phyloP scores from a whole-genome alignment of 2,888 invertebrate species.

The Drosophila nigricruria region DNA sequence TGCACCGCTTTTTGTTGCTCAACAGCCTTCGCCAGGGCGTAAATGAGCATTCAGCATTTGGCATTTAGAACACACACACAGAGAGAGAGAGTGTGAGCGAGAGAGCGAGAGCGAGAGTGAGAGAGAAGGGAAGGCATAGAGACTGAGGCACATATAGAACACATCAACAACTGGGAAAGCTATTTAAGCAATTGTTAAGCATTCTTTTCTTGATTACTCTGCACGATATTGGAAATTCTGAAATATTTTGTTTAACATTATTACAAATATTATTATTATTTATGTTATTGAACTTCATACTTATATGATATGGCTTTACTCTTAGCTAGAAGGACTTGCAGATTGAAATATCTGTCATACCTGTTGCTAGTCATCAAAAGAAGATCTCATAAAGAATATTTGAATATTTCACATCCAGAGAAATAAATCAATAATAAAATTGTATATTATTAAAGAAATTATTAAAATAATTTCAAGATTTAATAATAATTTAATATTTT shows the following conservation, averaged over 20 bases:
- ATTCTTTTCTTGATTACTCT: neutral
- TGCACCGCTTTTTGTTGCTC: conserved; percentile 44
- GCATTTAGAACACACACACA: conserved; percentile 33
- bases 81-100: conserved; percentile 5
- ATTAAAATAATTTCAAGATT: no score
- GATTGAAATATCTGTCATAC: neutral
- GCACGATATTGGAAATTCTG: neutral
- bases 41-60: conserved; percentile 65
- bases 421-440: neutral
- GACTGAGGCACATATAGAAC: conserved; percentile 21
- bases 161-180: conserved; percentile 9
- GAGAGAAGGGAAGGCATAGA: neutral
- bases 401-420: no score
- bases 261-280: neutral
- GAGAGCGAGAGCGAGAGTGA: neutral
- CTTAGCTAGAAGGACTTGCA: neutral
- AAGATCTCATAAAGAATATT: no score
- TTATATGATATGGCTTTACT: neutral
- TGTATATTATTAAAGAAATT: neutral
- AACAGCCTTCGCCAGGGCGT: conserved; percentile 29
- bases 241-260: neutral
- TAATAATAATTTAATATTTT: no score
- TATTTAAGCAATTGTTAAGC: conserved; percentile 50
- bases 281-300: neutral
- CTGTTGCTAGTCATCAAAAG: neutral